Evolutionary conservation across 2,113 vertebrate genomes (phyloP), one percentile per base, ranked within the genome.

Genomic region (Siniperca chuatsi): DNA sequence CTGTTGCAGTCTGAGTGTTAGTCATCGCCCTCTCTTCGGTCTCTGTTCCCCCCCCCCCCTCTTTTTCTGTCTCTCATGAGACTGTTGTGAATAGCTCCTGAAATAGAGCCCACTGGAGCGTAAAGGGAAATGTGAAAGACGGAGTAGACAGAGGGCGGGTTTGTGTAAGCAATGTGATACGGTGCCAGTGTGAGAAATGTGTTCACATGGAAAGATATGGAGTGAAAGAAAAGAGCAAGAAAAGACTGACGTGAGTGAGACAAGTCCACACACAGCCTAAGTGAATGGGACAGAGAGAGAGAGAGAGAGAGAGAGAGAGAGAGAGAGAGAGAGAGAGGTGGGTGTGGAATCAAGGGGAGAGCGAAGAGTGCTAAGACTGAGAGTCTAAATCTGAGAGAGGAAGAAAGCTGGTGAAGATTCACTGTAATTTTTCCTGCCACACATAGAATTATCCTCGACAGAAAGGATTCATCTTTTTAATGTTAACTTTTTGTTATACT

Each of bases 1-100:
- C 93, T 94, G 93, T 89, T 92, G n/a, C 85, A 67, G 82, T 86
- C 21, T 69, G 82, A 84, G 72, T 44, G 68, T 91, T 92, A 89
- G 88, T 91, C 89, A 93, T 85, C 42, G 52, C 46, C 79, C 74
- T 75, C 79, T 79, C 78, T 21, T 48, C 67, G 18, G 37, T 21
- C 25, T 61, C 37, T 50, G 37, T 2, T 13, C 35, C 44, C 75
- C 71, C 15, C 71, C 71, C 15, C 50, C 52, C 10, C 52, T 54
- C 52, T 35, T 21, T 73, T 12, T 48, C 68, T 33, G 44, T 52
- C 65, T 87, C 89, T 81, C 86, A 71, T 79, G 89, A 87, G 82
- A 73, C 50, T 54, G 62, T 65, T 70, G 54, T 81, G 86, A 91
- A 89, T 89, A 89, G 82, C 76, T 89, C 86, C 80, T 94, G 92